Evolutionary conservation across 2,888 invertebrate genomes (phyloP).

Genomic region (Cosmia trapezina): DNA sequence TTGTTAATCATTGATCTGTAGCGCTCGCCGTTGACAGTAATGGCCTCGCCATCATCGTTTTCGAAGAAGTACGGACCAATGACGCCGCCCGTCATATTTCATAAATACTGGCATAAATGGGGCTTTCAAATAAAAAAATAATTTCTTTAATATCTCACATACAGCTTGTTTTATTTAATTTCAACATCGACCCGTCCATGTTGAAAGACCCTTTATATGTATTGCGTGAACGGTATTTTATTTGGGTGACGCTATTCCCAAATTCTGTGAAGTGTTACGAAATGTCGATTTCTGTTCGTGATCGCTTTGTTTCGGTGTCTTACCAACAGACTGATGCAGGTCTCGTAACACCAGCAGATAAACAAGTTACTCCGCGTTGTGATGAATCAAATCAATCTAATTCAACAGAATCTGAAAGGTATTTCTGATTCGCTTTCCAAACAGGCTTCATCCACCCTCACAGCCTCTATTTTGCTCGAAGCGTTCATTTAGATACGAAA

Average conservation of each 20-base stretch:
- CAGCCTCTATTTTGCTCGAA: neutral
- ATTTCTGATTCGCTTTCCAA: neutral
- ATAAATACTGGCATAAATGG: too few relatives aligned
- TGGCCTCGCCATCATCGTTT: too few relatives aligned
- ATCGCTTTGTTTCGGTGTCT: neutral
- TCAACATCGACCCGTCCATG: too few relatives aligned
- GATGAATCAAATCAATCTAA: neutral
- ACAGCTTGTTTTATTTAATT: too few relatives aligned
- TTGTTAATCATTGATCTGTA: too few relatives aligned
- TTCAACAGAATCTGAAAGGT: neutral
- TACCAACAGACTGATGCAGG: neutral
- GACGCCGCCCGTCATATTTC: too few relatives aligned
- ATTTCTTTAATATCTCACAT: too few relatives aligned
- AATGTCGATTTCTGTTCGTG: conserved; percentile 19
- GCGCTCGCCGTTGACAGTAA: too few relatives aligned
- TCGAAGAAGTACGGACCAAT: too few relatives aligned
- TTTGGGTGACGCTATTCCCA: conserved; percentile 14
- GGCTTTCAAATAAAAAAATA: too few relatives aligned
- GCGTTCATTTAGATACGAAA: neutral
- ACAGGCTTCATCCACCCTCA: neutral
- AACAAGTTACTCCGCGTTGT: neutral
- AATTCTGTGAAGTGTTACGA: conserved; percentile 37
- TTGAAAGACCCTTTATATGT: too few relatives aligned
- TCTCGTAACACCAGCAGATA: neutral
- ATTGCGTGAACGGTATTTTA: conserved; percentile 21